Evolutionary conservation across 2,888 invertebrate genomes (phyloP), one percentile per base, ranked within the genome.

Genomic region (Sycophila texana): DNA sequence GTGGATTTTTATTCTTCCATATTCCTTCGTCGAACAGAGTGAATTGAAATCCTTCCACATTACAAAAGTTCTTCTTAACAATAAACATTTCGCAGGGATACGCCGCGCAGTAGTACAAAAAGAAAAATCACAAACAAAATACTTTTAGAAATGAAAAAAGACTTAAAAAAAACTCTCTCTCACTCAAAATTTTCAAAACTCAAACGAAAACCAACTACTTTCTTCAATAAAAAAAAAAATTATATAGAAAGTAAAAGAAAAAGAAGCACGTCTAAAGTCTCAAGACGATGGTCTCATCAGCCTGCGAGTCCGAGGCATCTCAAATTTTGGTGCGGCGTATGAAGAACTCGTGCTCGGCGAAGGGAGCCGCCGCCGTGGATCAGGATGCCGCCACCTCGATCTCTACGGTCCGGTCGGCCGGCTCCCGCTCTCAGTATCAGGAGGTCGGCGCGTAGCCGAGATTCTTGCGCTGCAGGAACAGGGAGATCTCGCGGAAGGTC

Each of bases 401-500:
- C 26, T 77, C 74, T 53, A 72, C 58, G 58, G 58, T 61, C 20
- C 65, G 53, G 13, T 39, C 16, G 16, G 26, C 13, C 39, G 67
- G 49, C 63, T 77, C 74, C 22, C 53, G 60, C 16, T 75, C 78
- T 86, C 88, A 89, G 83, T 88, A 89, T 90, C 89, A 90, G 84
- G 89, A 92, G 77, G 92, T 91, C 71, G 92, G 92, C 80, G 92
- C 92, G 85, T 93, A 94, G 61, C 93, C 93, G 82, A 94, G 91
- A 88, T 94, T 94, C 89, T 94, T 94, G 80, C 95, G 91, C 88
- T 95, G 95, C 82, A 97, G 92, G 91, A 97, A 96, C 87, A 95
- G 92, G 89, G 96, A 95, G 83, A 96, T 94, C 87, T 97, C 96
- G 49, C 94, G 92, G 92, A 97, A 97, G 82, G 94, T 92, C 4